Evolutionary conservation across 1,140 invertebrate genomes (phyloP).

Genomic region (Cyphomyrmex costatus): DNA sequence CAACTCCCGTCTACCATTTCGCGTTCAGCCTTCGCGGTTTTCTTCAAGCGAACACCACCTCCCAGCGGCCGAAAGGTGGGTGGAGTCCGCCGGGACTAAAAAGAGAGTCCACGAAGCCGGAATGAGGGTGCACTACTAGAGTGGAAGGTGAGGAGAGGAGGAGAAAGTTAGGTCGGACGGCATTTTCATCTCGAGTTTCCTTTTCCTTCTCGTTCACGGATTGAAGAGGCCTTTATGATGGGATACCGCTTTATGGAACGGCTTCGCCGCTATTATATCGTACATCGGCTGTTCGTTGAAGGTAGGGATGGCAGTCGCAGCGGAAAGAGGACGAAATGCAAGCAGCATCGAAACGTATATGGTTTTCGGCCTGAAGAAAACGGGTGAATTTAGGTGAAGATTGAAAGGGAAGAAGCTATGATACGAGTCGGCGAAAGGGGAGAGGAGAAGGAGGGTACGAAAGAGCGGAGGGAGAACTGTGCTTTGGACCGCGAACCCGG

Average conservation of each 20-base stretch:
- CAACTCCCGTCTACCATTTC: conserved; percentile 45
- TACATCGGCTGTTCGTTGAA: conserved; percentile 75
- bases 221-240: conserved; percentile 82
- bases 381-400: conserved; percentile 17
- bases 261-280: conserved; percentile 82
- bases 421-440: conserved; percentile 8
- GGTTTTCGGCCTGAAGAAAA: conserved; percentile 68
- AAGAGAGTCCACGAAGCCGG: conserved; percentile 8
- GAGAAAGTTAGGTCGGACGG: conserved; percentile 43
- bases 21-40: conserved; percentile 51
- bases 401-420: not conserved
- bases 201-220: conserved; percentile 77
- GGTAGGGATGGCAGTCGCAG: not conserved
- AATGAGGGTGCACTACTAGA: not conserved
- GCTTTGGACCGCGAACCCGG: conserved; percentile 72
- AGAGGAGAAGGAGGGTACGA: not conserved
- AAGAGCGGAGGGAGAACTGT: conserved; percentile 29
- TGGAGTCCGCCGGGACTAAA: not conserved
- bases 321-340: conserved; percentile 12
- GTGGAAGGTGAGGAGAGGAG: not conserved
- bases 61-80: not conserved
- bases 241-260: conserved; percentile 80
- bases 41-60: conserved; percentile 18
- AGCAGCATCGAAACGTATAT: conserved; percentile 57
- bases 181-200: conserved; percentile 79